phyloP scores from a whole-genome alignment of 1,140 invertebrate genomes.

The Brachionus manjavacas region DNA sequence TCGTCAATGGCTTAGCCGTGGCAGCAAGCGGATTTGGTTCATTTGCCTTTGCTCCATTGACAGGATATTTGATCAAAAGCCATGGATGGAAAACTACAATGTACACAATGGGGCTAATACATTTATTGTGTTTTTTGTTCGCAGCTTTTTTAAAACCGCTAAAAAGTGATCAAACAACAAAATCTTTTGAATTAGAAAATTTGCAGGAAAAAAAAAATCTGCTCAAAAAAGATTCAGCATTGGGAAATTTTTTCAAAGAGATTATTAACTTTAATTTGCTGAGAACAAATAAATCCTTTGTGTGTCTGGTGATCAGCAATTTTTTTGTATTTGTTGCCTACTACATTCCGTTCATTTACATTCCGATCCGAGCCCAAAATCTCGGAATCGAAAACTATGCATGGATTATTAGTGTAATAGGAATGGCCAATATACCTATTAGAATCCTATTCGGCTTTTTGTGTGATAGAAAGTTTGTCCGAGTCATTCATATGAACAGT shows the following conservation, averaged over 20 bases:
- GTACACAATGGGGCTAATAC: neutral
- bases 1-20: slow-evolving; percentile 78
- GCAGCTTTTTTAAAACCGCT: neutral
- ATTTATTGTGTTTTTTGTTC: neutral
- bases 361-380: slow-evolving; percentile 56
- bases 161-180: neutral
- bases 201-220: neutral
- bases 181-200: neutral
- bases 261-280: slow-evolving; percentile 80
- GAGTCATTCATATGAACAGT: slow-evolving; percentile 4
- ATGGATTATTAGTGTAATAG: slow-evolving; percentile 63
- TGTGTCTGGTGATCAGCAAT: slow-evolving; percentile 84
- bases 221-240: neutral
- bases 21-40: slow-evolving; percentile 46
- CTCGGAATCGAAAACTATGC: slow-evolving; percentile 27
- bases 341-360: slow-evolving; percentile 85
- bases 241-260: slow-evolving; percentile 63
- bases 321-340: slow-evolving; percentile 92
- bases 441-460: slow-evolving; percentile 52
- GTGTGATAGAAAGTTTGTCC: slow-evolving; percentile 60
- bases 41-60: slow-evolving; percentile 2
- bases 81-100: slow-evolving; percentile 4
- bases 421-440: slow-evolving; percentile 62
- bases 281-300: slow-evolving; percentile 72
- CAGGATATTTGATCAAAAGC: neutral